Conservation (phyloP, 2,797 vertebrate species). For the Sebastes taczanowskii region DNA sequence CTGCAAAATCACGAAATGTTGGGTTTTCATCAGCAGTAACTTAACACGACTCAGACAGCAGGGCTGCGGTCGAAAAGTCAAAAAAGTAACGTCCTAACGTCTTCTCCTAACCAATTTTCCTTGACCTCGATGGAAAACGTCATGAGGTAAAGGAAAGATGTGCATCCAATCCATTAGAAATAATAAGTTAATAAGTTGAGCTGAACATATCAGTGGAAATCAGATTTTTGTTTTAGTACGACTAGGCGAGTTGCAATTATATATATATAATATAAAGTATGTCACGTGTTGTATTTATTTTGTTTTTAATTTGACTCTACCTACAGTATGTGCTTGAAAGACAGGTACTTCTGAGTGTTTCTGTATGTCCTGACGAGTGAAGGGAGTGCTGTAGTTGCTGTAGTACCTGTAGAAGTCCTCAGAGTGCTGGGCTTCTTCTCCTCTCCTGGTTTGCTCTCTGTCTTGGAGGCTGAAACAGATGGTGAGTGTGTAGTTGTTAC, state of each 20-base stretch:
- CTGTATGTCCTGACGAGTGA: background rate
- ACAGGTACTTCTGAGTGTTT: background rate
- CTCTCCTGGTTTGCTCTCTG: slow-evolving; percentile 85
- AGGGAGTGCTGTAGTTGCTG: background rate
- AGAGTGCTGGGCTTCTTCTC: slow-evolving; percentile 84
- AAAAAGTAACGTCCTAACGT: rapidly evolving
- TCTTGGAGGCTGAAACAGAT: slow-evolving; percentile 84
- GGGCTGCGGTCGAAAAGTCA: too few species aligned
- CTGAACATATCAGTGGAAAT: too few species aligned
- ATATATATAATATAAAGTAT: background rate
- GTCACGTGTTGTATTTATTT: background rate
- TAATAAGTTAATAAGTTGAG: background rate
- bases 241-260: background rate
- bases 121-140: too few species aligned
- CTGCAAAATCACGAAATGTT: rapidly evolving
- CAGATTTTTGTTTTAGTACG: background rate
- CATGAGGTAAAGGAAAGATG: too few species aligned
- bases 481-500: background rate
- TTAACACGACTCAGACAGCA: too few species aligned
- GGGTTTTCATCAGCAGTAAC: too few species aligned
- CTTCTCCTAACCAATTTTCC: too few species aligned
- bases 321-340: too few species aligned
- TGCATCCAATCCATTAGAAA: background rate
- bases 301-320: background rate
- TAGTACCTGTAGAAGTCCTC: slow-evolving; percentile 87